phyloP scores from a whole-genome alignment of 37 sponge, comb jelly and placozoan genomes.

The Theonella swinhoei region DNA sequence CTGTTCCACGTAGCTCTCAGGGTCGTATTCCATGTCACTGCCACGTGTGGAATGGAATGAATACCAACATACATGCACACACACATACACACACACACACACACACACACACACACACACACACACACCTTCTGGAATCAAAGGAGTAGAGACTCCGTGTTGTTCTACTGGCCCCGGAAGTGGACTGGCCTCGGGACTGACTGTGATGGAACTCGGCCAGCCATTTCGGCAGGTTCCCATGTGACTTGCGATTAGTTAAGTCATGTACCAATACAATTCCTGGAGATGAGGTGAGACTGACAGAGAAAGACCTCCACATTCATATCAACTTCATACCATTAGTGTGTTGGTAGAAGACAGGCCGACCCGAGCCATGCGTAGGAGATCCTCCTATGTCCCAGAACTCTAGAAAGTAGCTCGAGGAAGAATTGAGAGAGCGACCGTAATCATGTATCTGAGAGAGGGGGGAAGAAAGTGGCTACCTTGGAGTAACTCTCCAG shows the following conservation, averaged over 20 bases:
- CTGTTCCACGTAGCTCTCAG: slow-evolving; percentile 78
- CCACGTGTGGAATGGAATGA: neutral
- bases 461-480: neutral
- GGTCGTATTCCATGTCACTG: slow-evolving; percentile 72
- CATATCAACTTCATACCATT: slow-evolving; percentile 63
- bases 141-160: neutral
- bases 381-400: slow-evolving; percentile 96
- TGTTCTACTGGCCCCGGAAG: neutral
- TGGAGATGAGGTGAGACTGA: neutral
- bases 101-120: too few species aligned
- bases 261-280: slow-evolving; percentile 97
- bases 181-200: neutral
- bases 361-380: slow-evolving; percentile 75
- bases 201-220: slow-evolving; percentile 67
- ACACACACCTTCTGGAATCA: slow-evolving; percentile 8
- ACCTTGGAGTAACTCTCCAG: too few species aligned
- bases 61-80: neutral
- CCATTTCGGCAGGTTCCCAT: slow-evolving; percentile 88
- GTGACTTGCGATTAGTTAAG: slow-evolving; percentile 93
- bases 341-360: slow-evolving; percentile 77
- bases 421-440: slow-evolving; percentile 28
- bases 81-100: neutral
- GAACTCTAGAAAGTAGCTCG: slow-evolving; percentile 88
- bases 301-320: neutral
- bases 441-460: slow-evolving; percentile 60